phyloP scores from a whole-genome alignment of 2,888 invertebrate species.

The Philereme vetulata region DNA sequence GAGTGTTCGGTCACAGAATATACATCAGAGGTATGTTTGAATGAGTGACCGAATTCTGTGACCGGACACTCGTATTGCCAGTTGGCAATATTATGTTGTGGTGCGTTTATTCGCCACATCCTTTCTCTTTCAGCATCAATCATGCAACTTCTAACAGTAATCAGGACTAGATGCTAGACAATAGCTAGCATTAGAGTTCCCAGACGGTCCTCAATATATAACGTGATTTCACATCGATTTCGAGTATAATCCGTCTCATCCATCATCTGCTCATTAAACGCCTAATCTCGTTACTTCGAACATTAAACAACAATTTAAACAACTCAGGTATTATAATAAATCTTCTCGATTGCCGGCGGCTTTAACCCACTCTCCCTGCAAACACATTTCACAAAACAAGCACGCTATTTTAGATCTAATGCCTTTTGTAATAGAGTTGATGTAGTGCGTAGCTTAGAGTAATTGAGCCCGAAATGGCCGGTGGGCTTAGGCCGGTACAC shows the following conservation, averaged over 20 bases:
- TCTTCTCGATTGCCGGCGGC: conserved; percentile 65
- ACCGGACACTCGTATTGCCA: too few relatives aligned
- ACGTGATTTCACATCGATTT: conserved; percentile 24
- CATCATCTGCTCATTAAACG: conserved; percentile 45
- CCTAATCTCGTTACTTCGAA: conserved; percentile 63
- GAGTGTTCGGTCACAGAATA: too few relatives aligned
- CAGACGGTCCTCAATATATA: conserved; percentile 1
- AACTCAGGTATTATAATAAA: conserved; percentile 77
- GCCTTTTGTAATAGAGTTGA: conserved; percentile 35
- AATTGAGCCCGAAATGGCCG: conserved; percentile 58
- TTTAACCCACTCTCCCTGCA: conserved; percentile 57
- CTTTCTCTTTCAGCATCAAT: not conserved
- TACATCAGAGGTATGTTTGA: too few relatives aligned
- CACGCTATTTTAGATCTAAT: conserved; percentile 42
- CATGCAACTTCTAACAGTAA: not conserved
- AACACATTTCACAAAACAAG: conserved; percentile 29
- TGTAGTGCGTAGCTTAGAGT: not conserved
- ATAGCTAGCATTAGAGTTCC: not conserved
- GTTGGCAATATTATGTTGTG: too few relatives aligned
- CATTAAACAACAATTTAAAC: conserved; percentile 75
- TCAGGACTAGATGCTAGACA: conserved; percentile 1
- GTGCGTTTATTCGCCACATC: too few relatives aligned
- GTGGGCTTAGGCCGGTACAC: conserved; percentile 62
- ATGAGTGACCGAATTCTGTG: too few relatives aligned
- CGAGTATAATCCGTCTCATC: conserved; percentile 35